phyloP scores from a whole-genome alignment of 2,888 invertebrate genomes.

The Sphaerophoria rueppellii region DNA sequence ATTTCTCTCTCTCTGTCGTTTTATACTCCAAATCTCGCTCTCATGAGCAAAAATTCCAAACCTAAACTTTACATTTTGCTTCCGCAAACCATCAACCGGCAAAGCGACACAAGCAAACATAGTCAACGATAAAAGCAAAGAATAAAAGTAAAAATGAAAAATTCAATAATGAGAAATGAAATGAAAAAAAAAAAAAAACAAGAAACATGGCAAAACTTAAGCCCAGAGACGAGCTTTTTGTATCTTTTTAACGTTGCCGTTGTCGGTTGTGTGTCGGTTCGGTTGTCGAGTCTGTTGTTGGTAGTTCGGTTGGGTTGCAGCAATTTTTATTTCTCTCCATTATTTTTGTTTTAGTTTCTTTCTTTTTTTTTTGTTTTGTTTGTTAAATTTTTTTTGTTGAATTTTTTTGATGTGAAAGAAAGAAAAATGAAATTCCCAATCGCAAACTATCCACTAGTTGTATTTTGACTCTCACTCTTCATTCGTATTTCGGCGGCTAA shows the following conservation, averaged over 20 bases:
- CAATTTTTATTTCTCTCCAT: constrained; percentile 75
- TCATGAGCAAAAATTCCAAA: constrained; percentile 51
- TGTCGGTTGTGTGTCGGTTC: constrained; percentile 69
- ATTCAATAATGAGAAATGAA: constrained; percentile 2
- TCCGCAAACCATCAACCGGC: constrained; percentile 69
- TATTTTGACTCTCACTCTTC: constrained; percentile 80
- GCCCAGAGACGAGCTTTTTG: constrained; percentile 69
- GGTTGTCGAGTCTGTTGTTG: constrained; percentile 72
- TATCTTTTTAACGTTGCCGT: constrained; percentile 63
- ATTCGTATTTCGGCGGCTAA: constrained; percentile 82
- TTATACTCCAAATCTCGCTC: background rate
- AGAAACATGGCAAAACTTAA: constrained; percentile 51
- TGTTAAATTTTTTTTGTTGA: constrained; percentile 38
- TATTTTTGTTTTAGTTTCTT: constrained; percentile 75
- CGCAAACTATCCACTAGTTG: constrained; percentile 74
- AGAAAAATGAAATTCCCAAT: constrained; percentile 71
- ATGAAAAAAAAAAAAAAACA: constrained; percentile 40
- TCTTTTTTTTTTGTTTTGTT: constrained; percentile 48
- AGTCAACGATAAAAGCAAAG: constrained; percentile 30
- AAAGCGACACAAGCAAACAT: constrained; percentile 30
- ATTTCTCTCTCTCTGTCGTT: constrained; percentile 44
- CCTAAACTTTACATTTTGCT: constrained; percentile 62
- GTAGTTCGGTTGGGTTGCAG: constrained; percentile 21
- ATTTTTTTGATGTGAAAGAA: constrained; percentile 67
- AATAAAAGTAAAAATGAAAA: constrained; percentile 42